Base-by-base conservation (phyloP, 1,140 invertebrate genomes). In the Triops cancriformis region DNA sequence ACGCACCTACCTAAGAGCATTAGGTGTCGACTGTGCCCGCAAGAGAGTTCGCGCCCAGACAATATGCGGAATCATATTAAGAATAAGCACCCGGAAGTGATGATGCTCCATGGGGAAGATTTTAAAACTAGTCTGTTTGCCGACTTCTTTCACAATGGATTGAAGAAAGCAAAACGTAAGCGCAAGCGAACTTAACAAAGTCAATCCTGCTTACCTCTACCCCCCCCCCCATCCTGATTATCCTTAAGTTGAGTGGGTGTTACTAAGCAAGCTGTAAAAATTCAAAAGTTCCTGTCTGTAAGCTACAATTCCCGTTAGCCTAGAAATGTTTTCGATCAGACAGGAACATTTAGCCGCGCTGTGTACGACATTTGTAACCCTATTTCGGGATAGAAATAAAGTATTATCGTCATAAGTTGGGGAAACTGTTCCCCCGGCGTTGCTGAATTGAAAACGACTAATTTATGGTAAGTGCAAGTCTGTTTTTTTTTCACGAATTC, bases 1-100 rank as follows among this genome's bases (percentile, higher is more conserved):
- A 64, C 51, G 51, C 51, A 64, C 51, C 18, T 64, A 64, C 51
- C 51, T 64, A 64, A 64, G 51, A 64, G 51, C 51, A 64, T 64
- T 64, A 64, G 51, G 3, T 64, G 51, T 64, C 51, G 51, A 64
- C 51, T 64, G 14, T 64, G 51, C 2, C 51, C 51, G 14, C 51
- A 64, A 64, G 51, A 64, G 18, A 64, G 51, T 23, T 64, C 51
- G 10, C 51, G 51, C 23, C 51, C 51, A 23, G 51, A 64, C 51
- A 64, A 64, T 64, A 64, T 64, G 51, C 51, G 51, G 18, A 64
- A 64, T 23, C 51, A 64, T 23, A 64, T 64, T 23, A 64, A 64
- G 51, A 64, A 64, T 23, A 64, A 64, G 51, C 51, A 64, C 51
- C 51, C 51, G 14, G 51, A 64, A 64, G 51, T 64, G 51, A 64